Evolutionary conservation across 92 coral and sea anemone species (phyloP), one percentile per base, ranked within the genome.

Genomic region (Heteractis magnifica): DNA sequence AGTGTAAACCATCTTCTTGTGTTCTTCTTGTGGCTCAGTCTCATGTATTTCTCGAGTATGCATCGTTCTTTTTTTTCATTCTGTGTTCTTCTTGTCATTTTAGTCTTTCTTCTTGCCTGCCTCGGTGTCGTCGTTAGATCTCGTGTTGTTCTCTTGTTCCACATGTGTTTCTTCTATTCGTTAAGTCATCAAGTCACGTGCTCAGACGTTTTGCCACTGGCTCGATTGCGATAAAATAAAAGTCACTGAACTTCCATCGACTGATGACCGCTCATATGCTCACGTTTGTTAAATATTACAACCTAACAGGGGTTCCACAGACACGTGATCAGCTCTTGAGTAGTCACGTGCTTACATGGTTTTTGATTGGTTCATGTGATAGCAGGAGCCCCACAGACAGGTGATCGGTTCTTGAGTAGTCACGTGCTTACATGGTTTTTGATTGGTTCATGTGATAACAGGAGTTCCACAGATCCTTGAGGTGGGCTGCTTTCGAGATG

Each of bases 381-480:
- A 18, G 16, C 52, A 88, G 92, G 75, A 21, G 92, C 86, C 15
- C 92, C 89, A 49, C 87, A 77, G 75, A 89, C 86, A 34, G 76
- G 82, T 59, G 90, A 89, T 8, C 58, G 58, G 1, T 53, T 12
- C 13, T 8, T 53, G 13, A 53, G 13, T 8, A 12, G 58, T 53
- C 58, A 53, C 58, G 58, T 53, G 0, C 7, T 53, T 53, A 2
- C 55, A 44, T 23, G 80, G 44, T 34, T 49, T 49, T 56, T 79
- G 41, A 20, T 34, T 75, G 72, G 34, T 14, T 84, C 11, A 15
- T 70, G 6, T 65, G 34, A 16, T 20, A 26, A 23, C 62, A 88
- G 92, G 79, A 21, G 92, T 89, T 23, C 92, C 89, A 49, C 87
- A 77, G 75, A 89, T 89, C 52, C 79, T 86, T 59, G 92, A 89